A percentile compares a stretch with the other conserved stretches of the same genome.
Conservation (phyloP, 2,888 invertebrate genomes). For the Tetrapedia diversipes region DNA sequence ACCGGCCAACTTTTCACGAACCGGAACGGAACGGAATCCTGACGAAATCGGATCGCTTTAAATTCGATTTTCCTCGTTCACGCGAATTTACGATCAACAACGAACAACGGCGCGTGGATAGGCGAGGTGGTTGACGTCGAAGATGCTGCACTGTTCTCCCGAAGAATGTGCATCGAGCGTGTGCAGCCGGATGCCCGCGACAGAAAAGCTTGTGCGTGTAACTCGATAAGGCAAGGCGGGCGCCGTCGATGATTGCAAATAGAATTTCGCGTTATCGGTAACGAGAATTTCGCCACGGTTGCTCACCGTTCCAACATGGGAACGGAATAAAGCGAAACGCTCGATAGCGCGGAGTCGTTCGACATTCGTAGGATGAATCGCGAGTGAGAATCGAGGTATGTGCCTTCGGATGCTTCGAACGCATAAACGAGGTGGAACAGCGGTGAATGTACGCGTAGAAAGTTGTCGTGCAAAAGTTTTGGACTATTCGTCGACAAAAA, state of each 20-base stretch:
- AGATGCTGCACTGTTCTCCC: not conserved
- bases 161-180: constrained; percentile 6
- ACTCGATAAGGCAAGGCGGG: constrained; percentile 45
- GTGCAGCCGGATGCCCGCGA: constrained; percentile 13
- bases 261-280: constrained; percentile 65
- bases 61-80: constrained; percentile 21
- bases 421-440: too few relatives aligned
- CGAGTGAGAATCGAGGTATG: constrained; percentile 53
- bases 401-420: too few relatives aligned
- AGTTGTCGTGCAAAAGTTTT: too few relatives aligned
- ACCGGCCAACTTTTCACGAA: not conserved
- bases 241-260: constrained; percentile 60
- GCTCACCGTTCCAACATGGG: constrained; percentile 34
- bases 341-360: constrained; percentile 43
- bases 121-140: not conserved
- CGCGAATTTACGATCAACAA: constrained; percentile 30
- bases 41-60: constrained; percentile 20
- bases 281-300: constrained; percentile 60
- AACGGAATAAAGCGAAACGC: constrained; percentile 53
- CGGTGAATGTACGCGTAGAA: not conserved
- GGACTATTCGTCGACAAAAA: too few relatives aligned
- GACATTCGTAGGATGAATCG: constrained; percentile 61
- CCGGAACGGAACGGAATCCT: constrained; percentile 11
- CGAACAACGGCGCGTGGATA: not conserved
- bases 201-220: constrained; percentile 1